Evolutionary conservation across 2,113 vertebrate genomes (phyloP), one percentile per base, ranked within the genome.

Genomic region (Silurus asotus): DNA sequence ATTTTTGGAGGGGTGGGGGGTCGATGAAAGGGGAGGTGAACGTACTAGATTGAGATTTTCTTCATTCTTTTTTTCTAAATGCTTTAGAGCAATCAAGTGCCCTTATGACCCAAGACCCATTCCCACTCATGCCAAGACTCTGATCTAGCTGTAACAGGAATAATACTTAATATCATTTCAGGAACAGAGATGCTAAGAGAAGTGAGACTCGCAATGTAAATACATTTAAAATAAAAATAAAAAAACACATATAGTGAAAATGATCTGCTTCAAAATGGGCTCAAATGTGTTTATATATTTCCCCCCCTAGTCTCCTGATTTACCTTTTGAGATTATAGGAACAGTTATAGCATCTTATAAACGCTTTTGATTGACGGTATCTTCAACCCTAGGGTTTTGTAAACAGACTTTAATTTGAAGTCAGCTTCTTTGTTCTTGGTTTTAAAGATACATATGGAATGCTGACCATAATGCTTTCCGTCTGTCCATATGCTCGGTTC

Each of bases 1-100:
- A 88, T 2, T 79, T 89, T 65, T 82, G 74, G 70, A 70, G 81
- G 78, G 37, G 37, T 1, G 37, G 37, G 37, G 37, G 37, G 37
- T 37, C 37, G 28, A 53, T 87, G 56, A 85, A 59, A 67, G 23
- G 87, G 76, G 77, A 90, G 87, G 87, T 85, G 91, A 88, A 81
- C 91, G 90, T 90, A 84, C 58, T 90, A 91, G 88, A 91, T 13
- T 14, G 64, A 19, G 23, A 62, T 62, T 8, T 14, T 28, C 0
- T 28, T 11, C 37, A 37, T 37, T 37, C 37, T 67, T 37, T 37
- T 37, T 67, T 82, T 65, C 70, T 84, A 88, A 84, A 88, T 90
- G 87, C 82, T 92, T 91, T 89, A 90, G 89, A 87, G 59, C 58
- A 56, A 48, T 91, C 90, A 87, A 91, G 80, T 87, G 88, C 74